These are phyloP conservation scores for Petrosia ficiformis DNA, from an alignment of 37 sponge, comb jelly and placozoan species.

Conservation along the genomic window DNA sequence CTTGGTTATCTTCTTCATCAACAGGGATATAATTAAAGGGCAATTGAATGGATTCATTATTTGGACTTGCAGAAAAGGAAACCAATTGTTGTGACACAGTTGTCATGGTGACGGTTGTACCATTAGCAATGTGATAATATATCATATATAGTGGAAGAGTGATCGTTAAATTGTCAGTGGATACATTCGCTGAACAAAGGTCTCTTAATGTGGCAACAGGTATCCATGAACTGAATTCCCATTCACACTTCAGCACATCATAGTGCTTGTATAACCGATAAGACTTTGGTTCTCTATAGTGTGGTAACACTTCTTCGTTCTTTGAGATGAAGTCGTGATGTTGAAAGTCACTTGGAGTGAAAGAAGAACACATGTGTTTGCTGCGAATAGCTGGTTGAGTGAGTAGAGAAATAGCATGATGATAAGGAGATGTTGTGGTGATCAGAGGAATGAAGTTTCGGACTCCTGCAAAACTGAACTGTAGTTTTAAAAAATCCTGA, in stretches of 20 bases:
- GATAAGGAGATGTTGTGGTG: constrained; percentile 6
- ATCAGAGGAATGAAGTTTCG: constrained; percentile 43
- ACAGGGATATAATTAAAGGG: too few species aligned
- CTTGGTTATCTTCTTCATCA: too few species aligned
- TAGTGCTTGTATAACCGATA: background rate
- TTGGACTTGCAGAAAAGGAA: too few species aligned
- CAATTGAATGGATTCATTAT: too few species aligned
- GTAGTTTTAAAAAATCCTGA: constrained; percentile 40
- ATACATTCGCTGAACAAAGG: background rate
- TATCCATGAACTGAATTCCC: background rate
- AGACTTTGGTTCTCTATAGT: too few species aligned
- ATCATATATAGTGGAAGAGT: too few species aligned
- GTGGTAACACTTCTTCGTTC: too few species aligned
- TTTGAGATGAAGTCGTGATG: too few species aligned
- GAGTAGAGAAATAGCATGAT: background rate
- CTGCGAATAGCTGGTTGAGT: background rate
- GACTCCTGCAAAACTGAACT: constrained; percentile 7
- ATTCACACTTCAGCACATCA: background rate
- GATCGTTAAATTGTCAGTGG: too few species aligned
- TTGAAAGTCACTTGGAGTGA: background rate
- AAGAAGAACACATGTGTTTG: constrained; percentile 14
- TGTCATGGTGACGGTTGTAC: too few species aligned
- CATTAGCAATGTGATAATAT: too few species aligned
- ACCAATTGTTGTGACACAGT: too few species aligned
- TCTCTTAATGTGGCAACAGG: background rate